A percentile compares a stretch with the other conserved stretches of the same genome.
phyloP scores from a whole-genome alignment of 2,888 invertebrate genomes.

The Digitonthophagus gazella region DNA sequence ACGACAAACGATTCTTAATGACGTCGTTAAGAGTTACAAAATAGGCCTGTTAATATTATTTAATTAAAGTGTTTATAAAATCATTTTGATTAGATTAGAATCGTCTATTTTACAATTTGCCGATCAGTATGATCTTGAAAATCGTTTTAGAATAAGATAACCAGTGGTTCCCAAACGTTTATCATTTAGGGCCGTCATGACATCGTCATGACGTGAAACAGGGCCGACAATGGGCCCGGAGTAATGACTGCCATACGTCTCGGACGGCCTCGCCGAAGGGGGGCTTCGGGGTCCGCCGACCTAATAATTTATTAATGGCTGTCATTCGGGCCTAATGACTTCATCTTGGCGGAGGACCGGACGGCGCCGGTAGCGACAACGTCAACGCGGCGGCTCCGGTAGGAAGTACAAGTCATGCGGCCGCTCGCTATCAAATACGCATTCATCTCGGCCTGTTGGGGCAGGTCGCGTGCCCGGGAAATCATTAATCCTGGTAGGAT shows the following conservation, averaged over 20 bases:
- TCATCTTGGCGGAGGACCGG: conserved; percentile 27
- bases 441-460: conserved; percentile 41
- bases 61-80: no score
- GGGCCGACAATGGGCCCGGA: conserved; percentile 32
- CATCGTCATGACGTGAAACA: conserved; percentile 31
- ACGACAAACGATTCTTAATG: no score
- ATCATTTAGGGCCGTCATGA: no score
- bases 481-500: conserved; percentile 33
- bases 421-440: conserved; percentile 39
- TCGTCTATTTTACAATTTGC: no score
- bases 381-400: conserved; percentile 24
- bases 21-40: no score
- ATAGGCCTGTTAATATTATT: no score
- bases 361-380: neutral
- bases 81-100: no score
- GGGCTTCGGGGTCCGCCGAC: conserved; percentile 30
- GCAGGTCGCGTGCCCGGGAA: conserved; percentile 41
- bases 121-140: no score
- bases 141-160: no score
- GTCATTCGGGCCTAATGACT: conserved; percentile 37
- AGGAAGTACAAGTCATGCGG: conserved; percentile 39
- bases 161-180: no score
- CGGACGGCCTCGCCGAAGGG: conserved; percentile 25
- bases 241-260: conserved; percentile 35
- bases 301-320: conserved; percentile 37